Evolutionary conservation across 2,888 invertebrate species (phyloP).

Genomic region (Polyommatus iphigenia): DNA sequence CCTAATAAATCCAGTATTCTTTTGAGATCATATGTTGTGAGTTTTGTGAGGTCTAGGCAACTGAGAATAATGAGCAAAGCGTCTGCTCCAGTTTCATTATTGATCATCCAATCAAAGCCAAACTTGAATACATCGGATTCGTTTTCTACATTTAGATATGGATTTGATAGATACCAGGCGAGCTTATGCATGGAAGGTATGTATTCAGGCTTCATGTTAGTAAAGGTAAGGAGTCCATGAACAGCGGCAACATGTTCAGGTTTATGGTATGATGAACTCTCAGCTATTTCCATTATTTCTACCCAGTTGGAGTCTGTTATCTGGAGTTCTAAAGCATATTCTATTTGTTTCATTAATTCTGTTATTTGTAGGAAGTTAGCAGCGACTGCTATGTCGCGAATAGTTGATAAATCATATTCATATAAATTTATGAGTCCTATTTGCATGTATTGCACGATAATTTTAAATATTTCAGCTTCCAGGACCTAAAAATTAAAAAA

Average conservation of each 20-base stretch:
- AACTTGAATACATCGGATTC: conserved; percentile 66
- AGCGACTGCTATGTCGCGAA: conserved; percentile 59
- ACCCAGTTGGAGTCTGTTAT: conserved; percentile 58
- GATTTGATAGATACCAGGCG: conserved; percentile 70
- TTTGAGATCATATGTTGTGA: conserved; percentile 50
- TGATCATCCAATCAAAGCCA: conserved; percentile 61
- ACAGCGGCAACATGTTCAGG: conserved; percentile 55
- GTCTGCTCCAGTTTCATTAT: conserved; percentile 55
- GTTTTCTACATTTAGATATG: conserved; percentile 55
- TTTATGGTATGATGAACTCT: conserved; percentile 52
- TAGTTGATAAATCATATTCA: conserved; percentile 51
- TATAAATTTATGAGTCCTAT: conserved; percentile 61
- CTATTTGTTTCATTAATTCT: conserved; percentile 65
- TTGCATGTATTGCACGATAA: conserved; percentile 63
- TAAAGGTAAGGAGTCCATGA: conserved; percentile 61
- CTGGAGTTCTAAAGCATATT: conserved; percentile 57
- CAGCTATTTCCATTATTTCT: conserved; percentile 61
- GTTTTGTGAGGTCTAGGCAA: conserved; percentile 58
- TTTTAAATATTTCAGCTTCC: conserved; percentile 61
- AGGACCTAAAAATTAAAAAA: conserved; percentile 55
- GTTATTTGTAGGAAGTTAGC: conserved; percentile 68
- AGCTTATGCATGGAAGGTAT: conserved; percentile 57
- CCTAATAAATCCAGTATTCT: conserved; percentile 51
- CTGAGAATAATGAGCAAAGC: conserved; percentile 60
- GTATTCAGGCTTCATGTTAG: conserved; percentile 55